Percentiles rank a stretch among this genome's conserved stretches.
phyloP scores from a whole-genome alignment of 2,888 invertebrate species.

The Lacanobia wlatinum region DNA sequence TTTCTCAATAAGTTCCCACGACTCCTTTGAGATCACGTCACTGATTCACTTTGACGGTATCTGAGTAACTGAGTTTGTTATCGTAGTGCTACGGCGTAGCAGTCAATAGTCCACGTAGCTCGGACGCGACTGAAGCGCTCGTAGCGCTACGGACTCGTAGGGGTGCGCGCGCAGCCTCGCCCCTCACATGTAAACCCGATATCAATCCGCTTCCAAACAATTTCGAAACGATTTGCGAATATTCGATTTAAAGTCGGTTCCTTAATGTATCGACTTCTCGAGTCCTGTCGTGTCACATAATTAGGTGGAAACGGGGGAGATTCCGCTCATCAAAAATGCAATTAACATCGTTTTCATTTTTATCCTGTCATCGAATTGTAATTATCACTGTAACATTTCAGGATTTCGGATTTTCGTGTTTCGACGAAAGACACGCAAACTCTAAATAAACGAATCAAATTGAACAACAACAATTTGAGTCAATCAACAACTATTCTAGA shows the following conservation, averaged over 20 bases:
- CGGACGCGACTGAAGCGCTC: conserved; percentile 84
- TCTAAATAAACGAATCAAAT: background rate
- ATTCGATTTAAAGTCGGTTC: conserved; percentile 73
- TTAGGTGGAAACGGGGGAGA: conserved; percentile 25
- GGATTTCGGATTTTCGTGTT: background rate
- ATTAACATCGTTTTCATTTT: conserved; percentile 15
- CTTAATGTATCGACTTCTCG: conserved; percentile 51
- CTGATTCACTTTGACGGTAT: conserved; percentile 76
- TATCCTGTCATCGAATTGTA: background rate
- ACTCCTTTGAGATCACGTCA: conserved; percentile 73
- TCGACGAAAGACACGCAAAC: background rate
- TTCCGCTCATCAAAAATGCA: conserved; percentile 15
- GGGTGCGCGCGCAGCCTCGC: conserved; percentile 89
- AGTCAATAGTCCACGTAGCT: conserved; percentile 81
- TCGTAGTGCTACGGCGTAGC: conserved; percentile 84
- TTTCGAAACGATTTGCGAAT: conserved; percentile 81
- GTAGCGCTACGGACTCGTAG: conserved; percentile 81
- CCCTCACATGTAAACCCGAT: conserved; percentile 87
- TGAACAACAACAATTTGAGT: conserved; percentile 1
- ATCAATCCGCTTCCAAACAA: conserved; percentile 85
- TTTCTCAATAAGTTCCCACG: conserved; percentile 59
- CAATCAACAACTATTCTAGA: conserved; percentile 1
- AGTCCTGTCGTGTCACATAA: conserved; percentile 22
- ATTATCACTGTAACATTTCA: background rate
- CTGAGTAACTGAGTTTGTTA: conserved; percentile 67